phyloP scores from a whole-genome alignment of 2,888 invertebrate genomes.

The Saturnia pavonia region DNA sequence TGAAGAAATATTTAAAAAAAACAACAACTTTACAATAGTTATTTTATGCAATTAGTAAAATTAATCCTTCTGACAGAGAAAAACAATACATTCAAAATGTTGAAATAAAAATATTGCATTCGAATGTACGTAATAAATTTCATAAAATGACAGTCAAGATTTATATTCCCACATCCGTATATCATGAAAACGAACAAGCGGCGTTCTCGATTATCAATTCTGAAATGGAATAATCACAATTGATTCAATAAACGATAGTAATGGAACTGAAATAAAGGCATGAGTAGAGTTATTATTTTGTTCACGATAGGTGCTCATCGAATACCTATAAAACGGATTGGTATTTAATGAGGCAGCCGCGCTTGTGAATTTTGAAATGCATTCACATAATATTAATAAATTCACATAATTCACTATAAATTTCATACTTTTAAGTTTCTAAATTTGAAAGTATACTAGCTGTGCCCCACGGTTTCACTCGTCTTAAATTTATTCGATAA shows the following conservation, averaged over 20 bases:
- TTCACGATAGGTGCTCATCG: background rate
- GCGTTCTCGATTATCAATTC: constrained; percentile 59
- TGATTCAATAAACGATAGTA: constrained; percentile 41
- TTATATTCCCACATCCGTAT: constrained; percentile 62
- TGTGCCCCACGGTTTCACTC: no score
- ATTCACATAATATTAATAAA: background rate
- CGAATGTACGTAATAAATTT: constrained; percentile 51
- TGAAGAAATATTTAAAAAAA: no score
- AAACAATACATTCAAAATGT: constrained; percentile 6
- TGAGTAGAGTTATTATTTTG: background rate
- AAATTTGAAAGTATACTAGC: no score
- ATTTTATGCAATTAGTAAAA: background rate
- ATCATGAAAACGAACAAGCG: constrained; percentile 51
- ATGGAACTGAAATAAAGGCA: background rate
- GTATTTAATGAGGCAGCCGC: background rate
- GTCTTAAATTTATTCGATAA: no score
- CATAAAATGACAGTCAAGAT: constrained; percentile 57
- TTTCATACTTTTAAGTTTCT: no score
- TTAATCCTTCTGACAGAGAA: constrained; percentile 6
- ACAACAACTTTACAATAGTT: background rate
- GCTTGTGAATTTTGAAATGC: background rate
- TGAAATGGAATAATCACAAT: constrained; percentile 54
- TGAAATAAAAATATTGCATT: constrained; percentile 26
- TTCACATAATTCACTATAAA: no score
- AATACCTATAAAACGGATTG: background rate